Evolutionary conservation across 2,113 vertebrate species (phyloP).

Genomic region (Limnothrissa miodon): DNA sequence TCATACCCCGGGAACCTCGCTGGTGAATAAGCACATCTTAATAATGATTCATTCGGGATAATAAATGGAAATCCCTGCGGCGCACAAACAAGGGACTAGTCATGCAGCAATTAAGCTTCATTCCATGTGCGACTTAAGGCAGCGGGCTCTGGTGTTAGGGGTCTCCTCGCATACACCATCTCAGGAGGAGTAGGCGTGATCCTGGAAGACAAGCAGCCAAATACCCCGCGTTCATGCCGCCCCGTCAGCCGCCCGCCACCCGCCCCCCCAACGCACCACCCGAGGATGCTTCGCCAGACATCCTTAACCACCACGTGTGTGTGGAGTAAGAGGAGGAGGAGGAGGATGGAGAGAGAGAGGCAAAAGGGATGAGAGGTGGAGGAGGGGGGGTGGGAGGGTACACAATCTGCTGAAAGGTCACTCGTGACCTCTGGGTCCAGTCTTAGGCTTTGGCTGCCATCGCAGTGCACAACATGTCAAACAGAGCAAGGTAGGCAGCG

Average conservation of each 20-base stretch:
- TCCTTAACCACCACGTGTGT: slow-evolving; percentile 64
- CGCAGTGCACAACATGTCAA: slow-evolving; percentile 55
- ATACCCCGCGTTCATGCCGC: slow-evolving; percentile 48
- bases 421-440: slow-evolving; percentile 65
- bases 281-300: slow-evolving; percentile 62
- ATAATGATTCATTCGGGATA: slow-evolving; percentile 68
- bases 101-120: slow-evolving; percentile 71
- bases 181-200: slow-evolving; percentile 61
- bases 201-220: slow-evolving; percentile 68
- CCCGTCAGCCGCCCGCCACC: not conserved
- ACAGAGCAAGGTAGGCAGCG: slow-evolving; percentile 56
- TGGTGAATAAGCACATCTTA: slow-evolving; percentile 61
- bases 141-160: slow-evolving; percentile 57
- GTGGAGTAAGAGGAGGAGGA: slow-evolving; percentile 27
- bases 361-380: slow-evolving; percentile 2
- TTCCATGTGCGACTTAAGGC: slow-evolving; percentile 66
- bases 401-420: slow-evolving; percentile 63
- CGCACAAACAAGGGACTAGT: slow-evolving; percentile 66
- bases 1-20: slow-evolving; percentile 49
- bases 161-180: slow-evolving; percentile 35
- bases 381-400: slow-evolving; percentile 45
- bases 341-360: slow-evolving; percentile 40
- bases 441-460: slow-evolving; percentile 67
- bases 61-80: slow-evolving; percentile 65
- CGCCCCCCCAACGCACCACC: slow-evolving; percentile 47